These are phyloP conservation scores for Mungos mungo DNA, from an alignment of 2,113 vertebrate species.

Conservation along the genomic window DNA sequence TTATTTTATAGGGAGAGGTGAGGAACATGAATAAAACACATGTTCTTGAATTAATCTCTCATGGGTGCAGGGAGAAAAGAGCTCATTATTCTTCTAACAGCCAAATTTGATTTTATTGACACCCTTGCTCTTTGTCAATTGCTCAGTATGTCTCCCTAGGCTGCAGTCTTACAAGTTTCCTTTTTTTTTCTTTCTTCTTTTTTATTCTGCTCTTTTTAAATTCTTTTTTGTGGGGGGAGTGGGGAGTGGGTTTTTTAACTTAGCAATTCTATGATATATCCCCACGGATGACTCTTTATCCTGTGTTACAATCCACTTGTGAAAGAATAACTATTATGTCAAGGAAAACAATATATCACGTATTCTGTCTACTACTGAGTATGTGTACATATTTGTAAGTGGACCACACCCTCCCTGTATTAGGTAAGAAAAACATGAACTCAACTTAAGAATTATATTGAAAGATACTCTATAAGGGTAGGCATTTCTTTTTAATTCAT, in stretches of 20 bases:
- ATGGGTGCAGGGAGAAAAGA: not conserved
- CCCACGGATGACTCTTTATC: not conserved
- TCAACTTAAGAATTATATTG: not conserved
- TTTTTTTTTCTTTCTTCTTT: not conserved
- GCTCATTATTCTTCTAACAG: conserved; percentile 36
- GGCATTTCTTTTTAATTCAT: not conserved
- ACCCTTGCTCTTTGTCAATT: not conserved
- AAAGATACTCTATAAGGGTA: not conserved
- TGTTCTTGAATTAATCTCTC: conserved; percentile 56
- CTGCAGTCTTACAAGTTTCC: not conserved
- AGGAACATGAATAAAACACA: conserved; percentile 37
- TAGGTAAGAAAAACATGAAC: not conserved
- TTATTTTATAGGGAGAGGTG: not conserved
- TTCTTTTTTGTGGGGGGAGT: not conserved
- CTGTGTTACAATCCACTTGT: not conserved
- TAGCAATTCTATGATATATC: not conserved
- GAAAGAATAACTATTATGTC: conserved; percentile 18
- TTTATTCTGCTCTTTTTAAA: too few species aligned
- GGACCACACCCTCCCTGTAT: not conserved
- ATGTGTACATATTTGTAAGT: not conserved
- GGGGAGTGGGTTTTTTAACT: not conserved
- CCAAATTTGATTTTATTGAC: conserved; percentile 66
- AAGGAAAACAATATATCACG: not conserved
- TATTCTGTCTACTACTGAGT: not conserved
- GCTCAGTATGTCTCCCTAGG: not conserved